phyloP scores from a whole-genome alignment of 2,888 invertebrate genomes.

The Lepidochrysops patricia region DNA sequence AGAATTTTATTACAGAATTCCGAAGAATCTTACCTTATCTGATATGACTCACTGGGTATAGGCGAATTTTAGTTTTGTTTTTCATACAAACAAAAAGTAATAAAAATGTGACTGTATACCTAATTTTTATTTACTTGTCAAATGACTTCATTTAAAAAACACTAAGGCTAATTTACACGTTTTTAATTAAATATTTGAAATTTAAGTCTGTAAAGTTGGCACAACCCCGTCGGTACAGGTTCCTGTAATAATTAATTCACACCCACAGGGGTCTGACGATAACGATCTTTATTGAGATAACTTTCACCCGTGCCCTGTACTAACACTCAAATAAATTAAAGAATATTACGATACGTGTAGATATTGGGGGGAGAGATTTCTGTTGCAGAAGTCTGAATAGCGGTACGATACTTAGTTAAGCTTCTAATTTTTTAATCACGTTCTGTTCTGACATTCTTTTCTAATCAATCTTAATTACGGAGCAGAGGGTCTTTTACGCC shows the following conservation, averaged over 20 bases:
- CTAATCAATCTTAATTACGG: background rate
- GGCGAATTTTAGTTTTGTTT: background rate
- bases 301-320: background rate
- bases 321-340: conserved; percentile 4
- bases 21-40: conserved; percentile 5
- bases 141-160: too few relatives aligned
- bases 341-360: background rate
- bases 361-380: background rate
- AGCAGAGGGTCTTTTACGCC: too few relatives aligned
- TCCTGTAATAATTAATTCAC: conserved; percentile 9
- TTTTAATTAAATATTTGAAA: background rate
- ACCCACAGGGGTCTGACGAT: conserved; percentile 1
- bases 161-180: background rate
- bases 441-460: background rate
- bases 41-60: conserved; percentile 3
- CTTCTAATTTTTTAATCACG: background rate
- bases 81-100: too few relatives aligned
- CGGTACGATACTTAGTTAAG: background rate
- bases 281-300: conserved; percentile 7
- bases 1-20: background rate
- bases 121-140: too few relatives aligned
- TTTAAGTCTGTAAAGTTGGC: background rate
- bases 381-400: too few relatives aligned
- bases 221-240: background rate
- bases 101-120: too few relatives aligned